Evolutionary conservation across 2,113 vertebrate genomes (phyloP), one percentile per base, ranked within the genome.

Genomic region (Paedocypris sp.): DNA sequence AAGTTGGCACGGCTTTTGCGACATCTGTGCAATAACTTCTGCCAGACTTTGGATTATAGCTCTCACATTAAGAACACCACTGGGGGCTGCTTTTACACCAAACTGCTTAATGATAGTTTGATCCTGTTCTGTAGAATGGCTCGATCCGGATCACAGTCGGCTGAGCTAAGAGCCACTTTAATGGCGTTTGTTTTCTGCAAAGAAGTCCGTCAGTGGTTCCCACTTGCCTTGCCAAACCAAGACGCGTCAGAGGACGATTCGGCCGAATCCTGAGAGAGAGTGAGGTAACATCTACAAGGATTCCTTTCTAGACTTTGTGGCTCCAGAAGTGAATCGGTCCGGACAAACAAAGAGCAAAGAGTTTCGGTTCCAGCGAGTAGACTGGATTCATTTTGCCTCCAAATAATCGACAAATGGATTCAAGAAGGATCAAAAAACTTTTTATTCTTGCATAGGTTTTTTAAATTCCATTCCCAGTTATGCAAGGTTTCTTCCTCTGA

Each of bases 401-500:
- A n/a, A n/a, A n/a, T n/a, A n/a, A n/a, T n/a, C n/a, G n/a, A n/a
- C n/a, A n/a, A n/a, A n/a, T n/a, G n/a, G 31, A 42, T 60, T 49
- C 26, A 18, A 25, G 9, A 18, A 51, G 38, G 23, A 5, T 43
- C 5, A 29, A 23, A 36, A 23, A 22, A n/a, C n/a, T n/a, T n/a
- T n/a, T n/a, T n/a, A n/a, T n/a, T n/a, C n/a, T n/a, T n/a, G n/a
- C 53, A n/a, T 32, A 15, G 13, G 47, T 19, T 67, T 72, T 57
- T 29, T n/a, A n/a, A 23, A 59, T 54, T 64, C 13, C 52, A 46
- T 56, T 72, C 50, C 28, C 25, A 52, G n/a, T 46, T 47, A 62
- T 45, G 49, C 42, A 43, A 70, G 58, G 45, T 49, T 60, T 46
- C 53, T 66, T 52, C 49, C 38, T 54, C 48, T 26, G 33, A 67